Conservation (phyloP, 2,797 vertebrate genomes). For the Hephaestus fuliginosus region DNA sequence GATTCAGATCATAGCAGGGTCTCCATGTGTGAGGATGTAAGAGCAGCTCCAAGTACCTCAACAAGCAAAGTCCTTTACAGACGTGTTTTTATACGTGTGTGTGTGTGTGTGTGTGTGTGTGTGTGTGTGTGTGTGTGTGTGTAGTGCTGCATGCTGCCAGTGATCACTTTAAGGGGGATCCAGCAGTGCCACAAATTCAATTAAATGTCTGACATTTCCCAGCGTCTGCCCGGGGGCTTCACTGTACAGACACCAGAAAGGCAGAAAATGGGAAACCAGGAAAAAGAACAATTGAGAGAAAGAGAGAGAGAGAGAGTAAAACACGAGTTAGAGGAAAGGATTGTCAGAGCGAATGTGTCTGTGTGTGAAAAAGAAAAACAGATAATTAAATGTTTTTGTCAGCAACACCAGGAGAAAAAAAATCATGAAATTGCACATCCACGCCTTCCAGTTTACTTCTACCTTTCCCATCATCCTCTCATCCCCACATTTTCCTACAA, state of each 20-base stretch:
- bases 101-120: slow-evolving; percentile 10
- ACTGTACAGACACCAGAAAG: slow-evolving; percentile 1
- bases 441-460: neutral
- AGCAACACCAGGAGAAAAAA: neutral
- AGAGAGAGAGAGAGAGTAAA: neutral
- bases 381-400: slow-evolving; percentile 17
- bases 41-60: neutral
- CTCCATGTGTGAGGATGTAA: slow-evolving; percentile 3
- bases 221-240: slow-evolving; percentile 26
- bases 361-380: neutral
- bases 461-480: neutral
- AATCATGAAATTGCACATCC: neutral
- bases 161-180: slow-evolving; percentile 57
- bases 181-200: slow-evolving; percentile 67
- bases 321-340: neutral
- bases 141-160: slow-evolving; percentile 18
- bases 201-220: slow-evolving; percentile 66
- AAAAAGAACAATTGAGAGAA: neutral
- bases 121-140: slow-evolving; percentile 14
- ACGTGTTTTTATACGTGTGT: neutral
- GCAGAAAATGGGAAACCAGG: slow-evolving; percentile 15
- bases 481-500: neutral
- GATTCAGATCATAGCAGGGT: neutral
- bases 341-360: neutral
- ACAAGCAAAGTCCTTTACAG: slow-evolving; percentile 1